phyloP scores from a whole-genome alignment of 2,113 vertebrate species.

The Chaetops frenatus region DNA sequence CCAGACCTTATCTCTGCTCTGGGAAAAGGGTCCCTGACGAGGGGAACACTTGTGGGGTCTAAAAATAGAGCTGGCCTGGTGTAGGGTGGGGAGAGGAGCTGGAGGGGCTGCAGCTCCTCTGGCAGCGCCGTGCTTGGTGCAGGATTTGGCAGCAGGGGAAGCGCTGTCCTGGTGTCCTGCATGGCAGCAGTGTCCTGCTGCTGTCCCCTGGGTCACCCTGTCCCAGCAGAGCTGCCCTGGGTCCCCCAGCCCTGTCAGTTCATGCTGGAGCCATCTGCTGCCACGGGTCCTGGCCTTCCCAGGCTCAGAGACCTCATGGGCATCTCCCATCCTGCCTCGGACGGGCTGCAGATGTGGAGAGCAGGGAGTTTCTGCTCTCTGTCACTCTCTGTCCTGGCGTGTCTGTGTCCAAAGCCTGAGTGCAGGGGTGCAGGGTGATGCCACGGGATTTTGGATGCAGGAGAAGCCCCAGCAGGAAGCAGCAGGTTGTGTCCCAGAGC shows the following conservation, averaged over 20 bases:
- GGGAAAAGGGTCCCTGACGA: not conserved
- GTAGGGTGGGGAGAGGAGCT: not conserved
- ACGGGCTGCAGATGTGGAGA: not conserved
- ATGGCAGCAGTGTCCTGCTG: not conserved
- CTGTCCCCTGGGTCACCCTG: fast-evolving
- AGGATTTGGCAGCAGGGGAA: not conserved
- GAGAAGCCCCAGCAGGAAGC: not conserved
- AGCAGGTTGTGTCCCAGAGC: not conserved
- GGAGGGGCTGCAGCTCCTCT: not conserved
- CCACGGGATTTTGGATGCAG: fast-evolving
- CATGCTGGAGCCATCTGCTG: not conserved
- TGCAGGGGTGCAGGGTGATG: fast-evolving
- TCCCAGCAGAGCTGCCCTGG: not conserved
- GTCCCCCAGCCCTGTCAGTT: not conserved
- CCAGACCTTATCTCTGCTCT: not conserved
- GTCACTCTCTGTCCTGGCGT: not conserved
- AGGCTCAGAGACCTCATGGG: not conserved
- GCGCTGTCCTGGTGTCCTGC: fast-evolving
- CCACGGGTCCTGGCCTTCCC: not conserved
- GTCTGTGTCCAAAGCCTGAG: not conserved
- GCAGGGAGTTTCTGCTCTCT: not conserved
- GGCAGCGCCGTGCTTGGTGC: not conserved
- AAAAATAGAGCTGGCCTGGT: not conserved
- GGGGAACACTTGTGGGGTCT: not conserved
- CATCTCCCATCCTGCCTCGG: not conserved